phyloP scores from a whole-genome alignment of 2,797 vertebrate genomes.

The Anas bernieri region DNA sequence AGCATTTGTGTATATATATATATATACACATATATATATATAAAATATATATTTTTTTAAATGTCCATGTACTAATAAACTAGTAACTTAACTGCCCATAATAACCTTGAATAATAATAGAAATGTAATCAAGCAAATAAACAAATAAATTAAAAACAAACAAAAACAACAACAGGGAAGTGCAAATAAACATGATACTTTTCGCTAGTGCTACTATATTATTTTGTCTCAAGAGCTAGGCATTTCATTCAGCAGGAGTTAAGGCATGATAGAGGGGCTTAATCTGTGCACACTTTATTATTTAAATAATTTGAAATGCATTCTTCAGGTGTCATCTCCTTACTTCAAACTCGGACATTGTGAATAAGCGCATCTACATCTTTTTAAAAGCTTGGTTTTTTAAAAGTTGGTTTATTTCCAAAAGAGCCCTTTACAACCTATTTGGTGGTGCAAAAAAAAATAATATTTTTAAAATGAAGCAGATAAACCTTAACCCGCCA shows the following conservation, averaged over 20 bases:
- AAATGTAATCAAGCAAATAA: neutral
- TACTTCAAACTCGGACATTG: neutral
- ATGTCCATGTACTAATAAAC: fast-evolving
- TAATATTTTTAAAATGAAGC: constrained; percentile 66
- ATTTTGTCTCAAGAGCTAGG: neutral
- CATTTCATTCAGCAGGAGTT: neutral
- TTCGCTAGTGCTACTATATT: neutral
- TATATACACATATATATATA: neutral
- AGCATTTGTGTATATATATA: neutral
- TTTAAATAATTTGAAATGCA: neutral
- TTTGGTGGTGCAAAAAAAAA: constrained; percentile 7
- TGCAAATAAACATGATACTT: fast-evolving
- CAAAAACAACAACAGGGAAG: neutral
- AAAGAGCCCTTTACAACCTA: constrained; percentile 17
- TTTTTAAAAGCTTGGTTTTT: neutral
- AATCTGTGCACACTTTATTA: neutral
- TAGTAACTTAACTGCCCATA: neutral
- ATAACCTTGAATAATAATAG: neutral
- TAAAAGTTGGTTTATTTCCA: neutral
- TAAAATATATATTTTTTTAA: no score
- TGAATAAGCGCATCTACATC: neutral
- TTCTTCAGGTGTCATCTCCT: neutral
- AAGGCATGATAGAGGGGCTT: neutral
- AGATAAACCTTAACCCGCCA: constrained; percentile 77
- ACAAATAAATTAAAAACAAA: neutral